phyloP scores from a whole-genome alignment of 2,113 vertebrate genomes.

The Cepphus grylle region DNA sequence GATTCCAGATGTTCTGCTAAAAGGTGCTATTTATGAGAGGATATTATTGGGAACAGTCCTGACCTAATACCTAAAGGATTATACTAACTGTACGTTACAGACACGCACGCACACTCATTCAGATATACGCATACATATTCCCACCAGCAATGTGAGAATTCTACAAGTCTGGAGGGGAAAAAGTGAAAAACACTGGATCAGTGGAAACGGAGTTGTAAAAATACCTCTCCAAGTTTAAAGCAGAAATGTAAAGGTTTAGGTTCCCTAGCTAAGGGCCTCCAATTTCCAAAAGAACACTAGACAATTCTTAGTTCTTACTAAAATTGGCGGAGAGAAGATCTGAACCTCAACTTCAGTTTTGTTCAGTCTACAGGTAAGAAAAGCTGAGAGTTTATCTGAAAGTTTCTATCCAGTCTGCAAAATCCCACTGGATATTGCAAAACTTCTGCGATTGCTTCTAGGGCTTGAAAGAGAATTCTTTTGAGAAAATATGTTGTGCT shows the following conservation, averaged over 20 bases:
- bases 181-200: not conserved
- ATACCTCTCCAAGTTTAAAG: not conserved
- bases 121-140: not conserved
- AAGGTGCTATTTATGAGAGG: slow-evolving; percentile 53
- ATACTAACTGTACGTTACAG: not conserved
- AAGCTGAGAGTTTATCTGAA: not conserved
- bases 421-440: not conserved
- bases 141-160: not conserved
- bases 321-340: not conserved
- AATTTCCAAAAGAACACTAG: not conserved
- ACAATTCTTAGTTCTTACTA: not conserved
- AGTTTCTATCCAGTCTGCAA: not conserved
- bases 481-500: not conserved
- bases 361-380: not conserved
- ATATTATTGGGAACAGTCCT: slow-evolving; percentile 41
- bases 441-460: not conserved
- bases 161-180: not conserved
- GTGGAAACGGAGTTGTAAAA: slow-evolving; percentile 27
- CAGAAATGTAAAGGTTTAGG: not conserved
- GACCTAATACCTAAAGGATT: slow-evolving; percentile 28
- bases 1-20: slow-evolving; percentile 67
- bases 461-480: not conserved
- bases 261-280: not conserved
- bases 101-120: not conserved
- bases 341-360: not conserved